These are phyloP conservation scores for Perizoma affinitatum DNA, from an alignment of 2,888 invertebrate genomes.

Conservation along the genomic window DNA sequence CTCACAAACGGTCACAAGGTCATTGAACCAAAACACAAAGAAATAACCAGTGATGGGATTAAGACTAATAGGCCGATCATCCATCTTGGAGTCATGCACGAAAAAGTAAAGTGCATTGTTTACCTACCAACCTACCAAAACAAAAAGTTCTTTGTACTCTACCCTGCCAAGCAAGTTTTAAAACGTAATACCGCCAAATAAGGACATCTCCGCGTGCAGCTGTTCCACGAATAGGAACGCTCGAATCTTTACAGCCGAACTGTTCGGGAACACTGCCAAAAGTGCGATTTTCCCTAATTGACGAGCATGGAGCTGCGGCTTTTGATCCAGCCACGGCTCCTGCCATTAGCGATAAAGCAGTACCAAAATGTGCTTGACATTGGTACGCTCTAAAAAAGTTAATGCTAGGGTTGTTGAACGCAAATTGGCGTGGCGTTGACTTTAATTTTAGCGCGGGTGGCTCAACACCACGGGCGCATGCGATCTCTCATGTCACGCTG, in stretches of 20 bases:
- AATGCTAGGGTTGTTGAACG: conserved; percentile 50
- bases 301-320: conserved; percentile 68
- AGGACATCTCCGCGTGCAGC: conserved; percentile 50
- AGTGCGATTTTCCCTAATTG: conserved; percentile 77
- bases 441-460: conserved; percentile 45
- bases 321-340: conserved; percentile 67
- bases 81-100: not conserved
- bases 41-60: too few species aligned
- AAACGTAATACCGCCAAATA: conserved; percentile 59
- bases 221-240: conserved; percentile 58
- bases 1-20: too few species aligned
- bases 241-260: conserved; percentile 58
- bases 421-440: conserved; percentile 57
- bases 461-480: conserved; percentile 25
- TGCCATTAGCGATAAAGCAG: conserved; percentile 59
- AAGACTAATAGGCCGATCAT: too few species aligned
- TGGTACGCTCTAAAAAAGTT: conserved; percentile 35
- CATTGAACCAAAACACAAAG: too few species aligned
- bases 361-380: conserved; percentile 42
- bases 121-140: not conserved
- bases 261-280: conserved; percentile 77
- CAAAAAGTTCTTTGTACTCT: conserved; percentile 24
- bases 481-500: conserved; percentile 50
- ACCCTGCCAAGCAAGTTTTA: conserved; percentile 33
- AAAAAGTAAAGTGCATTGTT: not conserved